phyloP scores from a whole-genome alignment of 2,888 invertebrate genomes.

The Hyles lineata region DNA sequence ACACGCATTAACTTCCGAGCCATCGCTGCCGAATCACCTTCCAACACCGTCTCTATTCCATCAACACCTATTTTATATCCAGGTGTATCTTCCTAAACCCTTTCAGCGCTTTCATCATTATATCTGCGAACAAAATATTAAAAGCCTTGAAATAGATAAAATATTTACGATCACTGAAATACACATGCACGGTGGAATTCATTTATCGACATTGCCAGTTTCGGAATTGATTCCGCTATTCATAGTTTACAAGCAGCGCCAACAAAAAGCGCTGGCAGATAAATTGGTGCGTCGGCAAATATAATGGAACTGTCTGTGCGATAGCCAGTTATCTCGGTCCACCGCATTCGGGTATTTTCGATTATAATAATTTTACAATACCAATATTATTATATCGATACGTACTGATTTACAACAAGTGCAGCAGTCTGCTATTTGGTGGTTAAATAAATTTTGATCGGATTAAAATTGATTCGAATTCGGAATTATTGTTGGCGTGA shows the following conservation, averaged over 20 bases:
- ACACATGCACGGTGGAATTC: slow-evolving; percentile 46
- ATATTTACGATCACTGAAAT: slow-evolving; percentile 39
- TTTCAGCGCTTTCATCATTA: slow-evolving; percentile 46
- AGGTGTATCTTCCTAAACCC: slow-evolving; percentile 40
- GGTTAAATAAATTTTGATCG: not conserved
- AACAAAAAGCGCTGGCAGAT: slow-evolving; percentile 65
- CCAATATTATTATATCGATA: slow-evolving; percentile 32
- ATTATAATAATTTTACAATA: slow-evolving; percentile 54
- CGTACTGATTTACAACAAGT: slow-evolving; percentile 13
- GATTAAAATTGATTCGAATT: not conserved
- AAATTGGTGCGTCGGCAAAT: slow-evolving; percentile 64
- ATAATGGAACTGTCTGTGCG: slow-evolving; percentile 62
- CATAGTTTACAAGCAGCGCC: slow-evolving; percentile 63
- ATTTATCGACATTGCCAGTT: slow-evolving; percentile 48
- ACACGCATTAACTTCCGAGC: slow-evolving; percentile 64
- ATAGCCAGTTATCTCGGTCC: slow-evolving; percentile 61
- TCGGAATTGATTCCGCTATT: slow-evolving; percentile 64
- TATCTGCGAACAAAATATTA: slow-evolving; percentile 55
- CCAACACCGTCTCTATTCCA: slow-evolving; percentile 49
- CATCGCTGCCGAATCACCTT: slow-evolving; percentile 57
- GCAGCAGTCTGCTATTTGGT: not conserved
- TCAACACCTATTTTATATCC: slow-evolving; percentile 37
- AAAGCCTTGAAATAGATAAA: slow-evolving; percentile 37
- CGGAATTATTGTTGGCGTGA: not conserved
- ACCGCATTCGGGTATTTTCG: slow-evolving; percentile 50